Conservation (phyloP, 2,113 vertebrate genomes). For the Pseudorectes ferrugineus region DNA sequence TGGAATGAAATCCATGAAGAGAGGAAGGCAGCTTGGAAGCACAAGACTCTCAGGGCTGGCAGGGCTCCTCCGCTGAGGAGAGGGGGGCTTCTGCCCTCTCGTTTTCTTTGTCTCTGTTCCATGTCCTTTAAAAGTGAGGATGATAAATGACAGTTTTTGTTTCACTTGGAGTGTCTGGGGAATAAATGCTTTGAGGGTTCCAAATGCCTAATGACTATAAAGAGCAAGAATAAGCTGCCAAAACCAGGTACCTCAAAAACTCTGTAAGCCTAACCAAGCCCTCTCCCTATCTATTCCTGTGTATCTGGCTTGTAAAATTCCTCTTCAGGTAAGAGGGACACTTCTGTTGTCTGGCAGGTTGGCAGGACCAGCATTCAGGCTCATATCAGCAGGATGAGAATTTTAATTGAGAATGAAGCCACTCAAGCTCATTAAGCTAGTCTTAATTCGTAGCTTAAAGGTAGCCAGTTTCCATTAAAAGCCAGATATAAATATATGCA, state of each 20-base stretch:
- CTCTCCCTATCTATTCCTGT: not conserved
- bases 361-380: not conserved
- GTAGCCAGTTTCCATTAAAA: not conserved
- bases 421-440: conserved; percentile 23
- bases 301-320: not conserved
- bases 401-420: not conserved
- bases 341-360: not conserved
- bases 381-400: not conserved
- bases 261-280: not conserved
- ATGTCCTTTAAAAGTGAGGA: accelerated
- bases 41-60: not conserved
- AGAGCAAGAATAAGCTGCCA: not conserved
- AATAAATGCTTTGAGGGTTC: not conserved
- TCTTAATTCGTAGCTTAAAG: not conserved
- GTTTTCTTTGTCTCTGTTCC: not conserved
- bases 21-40: not conserved
- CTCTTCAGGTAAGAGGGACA: not conserved
- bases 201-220: not conserved
- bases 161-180: not conserved
- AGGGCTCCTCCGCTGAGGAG: not conserved
- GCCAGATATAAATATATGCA: not conserved
- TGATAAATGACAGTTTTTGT: not conserved
- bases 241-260: not conserved
- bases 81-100: not conserved
- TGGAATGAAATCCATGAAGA: not conserved